phyloP scores from a whole-genome alignment of 2,888 invertebrate genomes.

The Eupithecia centaureata region DNA sequence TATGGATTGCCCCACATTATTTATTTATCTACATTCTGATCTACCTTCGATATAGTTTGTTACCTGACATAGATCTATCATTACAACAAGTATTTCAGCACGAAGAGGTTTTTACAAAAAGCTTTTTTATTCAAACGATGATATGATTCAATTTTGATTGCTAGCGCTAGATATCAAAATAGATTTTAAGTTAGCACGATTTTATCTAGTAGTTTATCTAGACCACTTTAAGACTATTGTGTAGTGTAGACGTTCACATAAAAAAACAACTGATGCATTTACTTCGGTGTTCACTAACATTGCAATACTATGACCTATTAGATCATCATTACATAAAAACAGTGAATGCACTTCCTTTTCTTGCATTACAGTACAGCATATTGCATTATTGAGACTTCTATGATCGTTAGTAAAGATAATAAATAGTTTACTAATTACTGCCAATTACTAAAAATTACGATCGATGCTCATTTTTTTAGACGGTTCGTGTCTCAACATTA shows the following conservation, averaged over 20 bases:
- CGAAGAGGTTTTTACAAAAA: neutral
- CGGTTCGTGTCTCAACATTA: no score
- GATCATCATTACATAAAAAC: constrained; percentile 39
- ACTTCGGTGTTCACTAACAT: constrained; percentile 9
- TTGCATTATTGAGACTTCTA: constrained; percentile 5
- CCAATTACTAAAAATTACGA: neutral
- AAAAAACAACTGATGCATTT: constrained; percentile 4
- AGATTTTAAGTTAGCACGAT: neutral
- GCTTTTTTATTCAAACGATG: neutral
- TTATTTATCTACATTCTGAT: no score
- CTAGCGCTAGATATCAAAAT: neutral
- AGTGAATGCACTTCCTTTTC: constrained; percentile 40
- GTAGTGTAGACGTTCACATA: constrained; percentile 8
- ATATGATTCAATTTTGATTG: neutral
- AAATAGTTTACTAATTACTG: neutral
- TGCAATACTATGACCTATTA: constrained; percentile 39
- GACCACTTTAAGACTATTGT: constrained; percentile 4
- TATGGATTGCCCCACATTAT: no score
- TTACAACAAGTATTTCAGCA: neutral
- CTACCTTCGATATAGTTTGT: neutral
- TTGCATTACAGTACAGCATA: constrained; percentile 20
- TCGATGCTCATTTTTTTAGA: neutral
- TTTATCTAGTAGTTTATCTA: neutral
- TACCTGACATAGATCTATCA: no score
- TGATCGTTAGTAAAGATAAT: constrained; percentile 15